Conservation (phyloP, 2,797 vertebrate species). For the Microctenopoma steveboyesi region DNA sequence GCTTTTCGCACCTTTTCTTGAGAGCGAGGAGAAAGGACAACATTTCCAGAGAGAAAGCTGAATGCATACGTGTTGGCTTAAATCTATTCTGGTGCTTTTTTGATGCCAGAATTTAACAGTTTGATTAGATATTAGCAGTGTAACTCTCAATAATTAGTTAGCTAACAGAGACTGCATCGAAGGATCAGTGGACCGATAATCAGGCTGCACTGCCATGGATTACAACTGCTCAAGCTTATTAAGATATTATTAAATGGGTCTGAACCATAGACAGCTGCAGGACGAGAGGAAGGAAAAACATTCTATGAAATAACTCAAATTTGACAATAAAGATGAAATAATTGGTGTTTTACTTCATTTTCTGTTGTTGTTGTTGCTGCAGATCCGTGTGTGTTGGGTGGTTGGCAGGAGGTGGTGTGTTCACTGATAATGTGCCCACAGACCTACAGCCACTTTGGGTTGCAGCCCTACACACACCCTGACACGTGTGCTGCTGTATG, state of each 20-base stretch:
- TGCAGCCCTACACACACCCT: too few relatives aligned
- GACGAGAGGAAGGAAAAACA: not conserved
- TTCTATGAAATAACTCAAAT: too few relatives aligned
- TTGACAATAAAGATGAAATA: too few relatives aligned
- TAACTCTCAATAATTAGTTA: not conserved
- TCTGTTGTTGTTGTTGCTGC: not conserved
- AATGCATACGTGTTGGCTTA: not conserved
- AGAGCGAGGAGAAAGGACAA: not conserved
- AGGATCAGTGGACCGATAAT: slow-evolving; percentile 11
- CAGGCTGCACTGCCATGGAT: slow-evolving; percentile 1
- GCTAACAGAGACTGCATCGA: not conserved
- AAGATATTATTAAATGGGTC: not conserved
- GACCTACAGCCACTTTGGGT: not conserved
- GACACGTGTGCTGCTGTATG: too few relatives aligned
- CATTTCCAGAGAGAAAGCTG: not conserved
- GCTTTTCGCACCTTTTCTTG: slow-evolving; percentile 14
- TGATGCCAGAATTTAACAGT: not conserved
- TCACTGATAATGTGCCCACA: not conserved
- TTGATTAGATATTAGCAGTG: not conserved
- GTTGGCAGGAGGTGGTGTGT: not conserved
- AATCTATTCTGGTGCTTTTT: slow-evolving; percentile 1
- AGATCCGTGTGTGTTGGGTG: not conserved
- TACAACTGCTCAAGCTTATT: slow-evolving; percentile 2
- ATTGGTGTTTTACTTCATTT: too few relatives aligned
- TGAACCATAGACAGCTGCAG: not conserved